Percentiles rank a stretch among this genome's conserved stretches.
These are phyloP conservation scores for Rhombomys opimus DNA, from an alignment of 2,113 vertebrate species.

Conservation along the genomic window DNA sequence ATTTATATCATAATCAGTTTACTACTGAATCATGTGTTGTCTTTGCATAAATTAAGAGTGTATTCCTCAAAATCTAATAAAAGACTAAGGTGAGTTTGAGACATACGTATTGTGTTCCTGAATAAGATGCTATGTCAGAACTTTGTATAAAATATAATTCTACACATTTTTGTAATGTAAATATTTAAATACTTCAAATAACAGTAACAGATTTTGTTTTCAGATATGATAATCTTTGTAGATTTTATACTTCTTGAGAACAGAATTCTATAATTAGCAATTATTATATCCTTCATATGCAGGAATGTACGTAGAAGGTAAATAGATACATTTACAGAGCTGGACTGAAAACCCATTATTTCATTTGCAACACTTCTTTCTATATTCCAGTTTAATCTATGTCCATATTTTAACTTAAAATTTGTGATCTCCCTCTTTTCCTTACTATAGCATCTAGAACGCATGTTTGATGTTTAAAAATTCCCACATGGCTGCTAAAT, in stretches of 20 bases:
- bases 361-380: background rate
- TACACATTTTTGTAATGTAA: background rate
- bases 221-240: background rate
- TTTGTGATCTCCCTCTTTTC: background rate
- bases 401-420: background rate
- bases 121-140: background rate
- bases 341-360: background rate
- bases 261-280: background rate
- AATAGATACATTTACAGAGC: background rate
- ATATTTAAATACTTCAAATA: background rate
- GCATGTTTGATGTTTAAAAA: background rate
- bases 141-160: background rate
- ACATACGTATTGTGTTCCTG: background rate
- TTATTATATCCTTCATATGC: background rate
- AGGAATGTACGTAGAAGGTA: background rate
- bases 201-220: background rate
- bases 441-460: background rate
- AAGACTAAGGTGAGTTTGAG: background rate
- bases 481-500: background rate
- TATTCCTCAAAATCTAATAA: background rate
- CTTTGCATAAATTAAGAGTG: background rate
- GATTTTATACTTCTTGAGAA: background rate
- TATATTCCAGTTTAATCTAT: background rate
- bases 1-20: slow-evolving; percentile 2
- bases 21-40: background rate